A percentile compares a stretch with the other conserved stretches of the same genome.
These are phyloP conservation scores for Caenorhabditis sp. DNA, from an alignment of 2,888 invertebrate genomes.

Conservation along the genomic window DNA sequence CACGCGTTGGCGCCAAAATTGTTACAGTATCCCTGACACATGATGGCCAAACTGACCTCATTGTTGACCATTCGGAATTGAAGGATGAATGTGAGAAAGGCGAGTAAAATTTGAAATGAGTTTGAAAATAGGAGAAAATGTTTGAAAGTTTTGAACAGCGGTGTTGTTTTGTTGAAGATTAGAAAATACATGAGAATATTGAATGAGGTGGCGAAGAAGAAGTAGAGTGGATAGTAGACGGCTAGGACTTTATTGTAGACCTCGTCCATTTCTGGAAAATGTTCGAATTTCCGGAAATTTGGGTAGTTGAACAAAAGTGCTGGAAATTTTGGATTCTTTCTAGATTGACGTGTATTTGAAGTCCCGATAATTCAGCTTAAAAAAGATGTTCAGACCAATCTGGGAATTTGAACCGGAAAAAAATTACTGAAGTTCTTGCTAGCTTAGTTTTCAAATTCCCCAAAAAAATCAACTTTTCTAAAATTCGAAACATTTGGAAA, in stretches of 20 bases:
- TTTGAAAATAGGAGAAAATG: not conserved
- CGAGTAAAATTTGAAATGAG: not conserved
- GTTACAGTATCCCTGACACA: slow-evolving; percentile 27
- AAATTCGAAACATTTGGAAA: too few species aligned
- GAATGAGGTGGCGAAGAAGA: not conserved
- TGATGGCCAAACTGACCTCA: slow-evolving; percentile 16
- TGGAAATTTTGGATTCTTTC: too few species aligned
- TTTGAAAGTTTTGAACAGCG: not conserved
- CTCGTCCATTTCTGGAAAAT: not conserved
- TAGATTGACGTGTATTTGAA: too few species aligned
- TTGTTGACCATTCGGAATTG: slow-evolving; percentile 16
- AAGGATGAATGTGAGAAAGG: not conserved
- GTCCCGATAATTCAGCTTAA: too few species aligned
- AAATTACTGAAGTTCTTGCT: too few species aligned
- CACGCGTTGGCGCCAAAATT: slow-evolving; percentile 11
- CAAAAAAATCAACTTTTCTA: too few species aligned
- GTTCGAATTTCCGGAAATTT: too few species aligned
- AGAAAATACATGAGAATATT: not conserved
- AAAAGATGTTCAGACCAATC: too few species aligned
- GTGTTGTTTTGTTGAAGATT: not conserved
- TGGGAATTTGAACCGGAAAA: too few species aligned
- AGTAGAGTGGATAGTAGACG: not conserved
- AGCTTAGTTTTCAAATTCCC: too few species aligned
- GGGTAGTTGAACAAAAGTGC: too few species aligned
- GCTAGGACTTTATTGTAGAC: not conserved